phyloP scores from a whole-genome alignment of 2,113 vertebrate species.

The Scomber scombrus region DNA sequence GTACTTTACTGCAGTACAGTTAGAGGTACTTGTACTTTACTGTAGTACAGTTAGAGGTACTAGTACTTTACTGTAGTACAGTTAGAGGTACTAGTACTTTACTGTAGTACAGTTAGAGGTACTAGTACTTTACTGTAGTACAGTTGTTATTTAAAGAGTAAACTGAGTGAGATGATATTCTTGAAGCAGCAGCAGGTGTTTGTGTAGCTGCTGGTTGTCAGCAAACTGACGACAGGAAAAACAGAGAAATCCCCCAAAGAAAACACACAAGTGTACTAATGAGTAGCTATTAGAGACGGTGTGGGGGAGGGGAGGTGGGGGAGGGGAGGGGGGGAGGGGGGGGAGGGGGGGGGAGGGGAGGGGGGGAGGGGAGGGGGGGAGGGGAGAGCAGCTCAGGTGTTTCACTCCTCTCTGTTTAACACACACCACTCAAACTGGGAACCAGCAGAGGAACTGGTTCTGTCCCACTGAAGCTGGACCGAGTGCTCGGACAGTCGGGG shows the following conservation, averaged over 20 bases:
- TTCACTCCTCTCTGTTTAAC: not conserved
- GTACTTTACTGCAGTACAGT: too few relatives aligned
- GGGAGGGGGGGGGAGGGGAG: not conserved
- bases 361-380: not conserved
- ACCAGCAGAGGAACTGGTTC: not conserved
- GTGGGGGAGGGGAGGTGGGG: not conserved
- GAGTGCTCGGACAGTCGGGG: not conserved
- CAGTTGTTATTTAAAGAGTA: too few relatives aligned
- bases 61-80: too few relatives aligned
- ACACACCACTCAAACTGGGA: not conserved
- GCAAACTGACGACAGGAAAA: constrained; percentile 57
- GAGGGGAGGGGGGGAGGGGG: not conserved
- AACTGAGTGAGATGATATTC: too few relatives aligned
- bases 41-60: too few relatives aligned
- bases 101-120: too few relatives aligned
- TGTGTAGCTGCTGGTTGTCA: constrained; percentile 50
- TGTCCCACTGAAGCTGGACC: not conserved
- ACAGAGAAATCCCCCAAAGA: constrained; percentile 52
- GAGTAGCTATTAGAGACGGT: constrained; percentile 35
- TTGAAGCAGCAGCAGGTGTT: constrained; percentile 20
- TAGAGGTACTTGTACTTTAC: too few relatives aligned
- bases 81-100: too few relatives aligned
- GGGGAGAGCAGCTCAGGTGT: constrained; percentile 49
- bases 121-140: too few relatives aligned
- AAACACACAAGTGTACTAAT: constrained; percentile 47